Conservation (phyloP, 92 coral and sea anemone genomes). For the Blastomussa wellsi region DNA sequence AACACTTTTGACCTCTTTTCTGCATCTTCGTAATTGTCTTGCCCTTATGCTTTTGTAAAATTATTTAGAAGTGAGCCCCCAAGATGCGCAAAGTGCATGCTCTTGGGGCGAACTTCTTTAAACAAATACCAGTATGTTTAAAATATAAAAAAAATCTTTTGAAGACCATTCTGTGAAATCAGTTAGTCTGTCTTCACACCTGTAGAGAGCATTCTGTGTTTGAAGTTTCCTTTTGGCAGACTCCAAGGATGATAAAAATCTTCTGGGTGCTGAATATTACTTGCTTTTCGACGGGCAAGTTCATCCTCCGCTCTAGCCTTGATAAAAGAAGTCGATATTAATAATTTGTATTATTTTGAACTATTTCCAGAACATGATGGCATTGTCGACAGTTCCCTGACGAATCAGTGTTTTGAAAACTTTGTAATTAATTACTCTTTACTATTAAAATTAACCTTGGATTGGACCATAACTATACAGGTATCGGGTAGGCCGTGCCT, state of each 20-base stretch:
- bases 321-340: background rate
- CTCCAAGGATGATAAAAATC: conserved; percentile 88
- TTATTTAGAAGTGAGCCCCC: too few relatives aligned
- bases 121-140: too few relatives aligned
- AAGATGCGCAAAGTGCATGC: too few relatives aligned
- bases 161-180: background rate
- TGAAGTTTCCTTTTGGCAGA: conserved; percentile 93
- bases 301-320: conserved; percentile 88
- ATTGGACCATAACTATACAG: background rate
- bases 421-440: background rate
- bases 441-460: background rate
- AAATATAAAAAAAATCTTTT: background rate
- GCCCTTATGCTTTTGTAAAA: too few relatives aligned
- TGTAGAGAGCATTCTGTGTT: conserved; percentile 84
- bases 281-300: conserved; percentile 75
- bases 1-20: too few relatives aligned
- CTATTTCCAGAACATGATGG: background rate
- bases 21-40: too few relatives aligned
- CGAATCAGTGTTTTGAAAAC: background rate
- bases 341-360: background rate
- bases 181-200: conserved; percentile 41
- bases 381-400: background rate
- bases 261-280: conserved; percentile 55
- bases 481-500: too few relatives aligned
- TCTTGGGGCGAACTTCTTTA: too few relatives aligned